Base-by-base conservation (phyloP, 2,113 vertebrate genomes). In the Lophius piscatorius region DNA sequence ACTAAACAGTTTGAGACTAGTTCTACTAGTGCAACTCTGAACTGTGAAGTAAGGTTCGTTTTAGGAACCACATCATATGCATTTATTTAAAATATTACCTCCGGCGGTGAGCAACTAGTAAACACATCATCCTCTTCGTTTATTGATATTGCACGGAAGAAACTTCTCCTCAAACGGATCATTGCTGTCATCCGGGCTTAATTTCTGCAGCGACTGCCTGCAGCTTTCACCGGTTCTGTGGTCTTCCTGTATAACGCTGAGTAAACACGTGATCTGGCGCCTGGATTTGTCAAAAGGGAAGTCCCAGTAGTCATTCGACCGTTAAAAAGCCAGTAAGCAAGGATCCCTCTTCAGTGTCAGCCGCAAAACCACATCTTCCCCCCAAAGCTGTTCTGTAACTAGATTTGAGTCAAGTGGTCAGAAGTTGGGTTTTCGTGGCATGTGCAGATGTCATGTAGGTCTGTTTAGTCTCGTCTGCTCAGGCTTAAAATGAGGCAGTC, bases 281-380 rank as follows among this genome's bases (percentile, higher is more conserved):
- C 14, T 18, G 33, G 28, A 48, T 49, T 16, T 17, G 49, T 72
- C 28, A 60, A 70, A 78, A 57, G 51, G 81, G 70, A 80, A 81
- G 81, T 81, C 41, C 38, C 26, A 10, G 26, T 9, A 21, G 50
- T 39, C 48, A 52, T 26, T 50, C 13, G 6, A 55, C 41, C 1
- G 34, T 74, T 69, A 20, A 24, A 45, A 56, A 38, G 22, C 21
- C 52, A 41, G 16, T 4, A 5, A 4, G 38, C 38, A 34, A 47
- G 36, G 7, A 20, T 9, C 24, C 28, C 47, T 29, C 52, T 63
- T 29, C 16, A 24, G 31, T 3, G 18, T 9, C 17, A 4, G 2
- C 36, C 44, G 22, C 34, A 0, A 47, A 62, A 72, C 36, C 70
- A 67, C 18, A 31, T 9, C 45, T 33, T 45, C 20, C 64, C 16